Conservation (phyloP, 1,140 invertebrate species). For the Arctopsyche grandis region DNA sequence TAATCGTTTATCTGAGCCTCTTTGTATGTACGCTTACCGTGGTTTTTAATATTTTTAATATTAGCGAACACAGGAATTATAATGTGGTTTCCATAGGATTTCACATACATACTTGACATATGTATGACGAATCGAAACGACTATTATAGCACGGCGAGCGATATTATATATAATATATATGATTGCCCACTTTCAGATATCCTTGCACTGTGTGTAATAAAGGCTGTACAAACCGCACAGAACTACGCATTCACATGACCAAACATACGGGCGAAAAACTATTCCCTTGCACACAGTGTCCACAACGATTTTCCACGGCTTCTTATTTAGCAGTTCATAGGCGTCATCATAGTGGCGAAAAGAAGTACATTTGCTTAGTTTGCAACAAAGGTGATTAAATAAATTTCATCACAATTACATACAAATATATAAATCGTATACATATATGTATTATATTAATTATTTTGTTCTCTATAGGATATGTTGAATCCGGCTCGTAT, state of each 20-base stretch:
- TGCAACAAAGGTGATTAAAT: slow-evolving; percentile 50
- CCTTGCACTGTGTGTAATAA: slow-evolving; percentile 63
- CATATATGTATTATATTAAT: too few relatives aligned
- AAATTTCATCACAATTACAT: too few relatives aligned
- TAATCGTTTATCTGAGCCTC: too few relatives aligned
- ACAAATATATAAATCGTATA: too few relatives aligned
- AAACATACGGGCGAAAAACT: slow-evolving; percentile 53
- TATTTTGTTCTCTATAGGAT: slow-evolving; percentile 56
- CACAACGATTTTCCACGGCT: slow-evolving; percentile 60
- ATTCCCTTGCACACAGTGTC: slow-evolving; percentile 53
- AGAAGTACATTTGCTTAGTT: slow-evolving; percentile 48
- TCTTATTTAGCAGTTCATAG: slow-evolving; percentile 51
- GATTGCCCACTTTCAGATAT: slow-evolving; percentile 56
- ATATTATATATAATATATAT: not conserved
- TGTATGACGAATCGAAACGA: too few relatives aligned
- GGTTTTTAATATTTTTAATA: too few relatives aligned
- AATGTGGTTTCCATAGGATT: too few relatives aligned
- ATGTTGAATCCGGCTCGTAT: slow-evolving; percentile 61
- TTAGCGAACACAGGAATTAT: too few relatives aligned
- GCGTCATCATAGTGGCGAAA: slow-evolving; percentile 51
- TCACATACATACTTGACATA: too few relatives aligned
- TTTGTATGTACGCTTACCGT: too few relatives aligned
- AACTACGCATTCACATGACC: slow-evolving; percentile 60
- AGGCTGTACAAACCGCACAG: slow-evolving; percentile 61
- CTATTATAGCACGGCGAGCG: too few relatives aligned